These are phyloP conservation scores for Knipowitschia caucasica DNA, from an alignment of 2,797 vertebrate species.

Conservation along the genomic window DNA sequence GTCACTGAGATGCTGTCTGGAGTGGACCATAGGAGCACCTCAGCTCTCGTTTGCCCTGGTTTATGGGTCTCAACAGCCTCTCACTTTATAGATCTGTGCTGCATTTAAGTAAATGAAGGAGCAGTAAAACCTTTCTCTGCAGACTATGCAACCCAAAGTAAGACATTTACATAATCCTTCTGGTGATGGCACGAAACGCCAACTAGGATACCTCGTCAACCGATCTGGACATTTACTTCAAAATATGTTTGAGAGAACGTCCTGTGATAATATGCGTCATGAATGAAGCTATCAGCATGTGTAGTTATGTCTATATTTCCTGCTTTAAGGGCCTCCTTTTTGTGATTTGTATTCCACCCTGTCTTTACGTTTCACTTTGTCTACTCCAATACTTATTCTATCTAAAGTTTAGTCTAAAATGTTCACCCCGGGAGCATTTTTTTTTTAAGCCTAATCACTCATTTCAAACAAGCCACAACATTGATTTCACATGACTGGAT, in stretches of 20 bases:
- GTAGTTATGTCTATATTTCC: background rate
- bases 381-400: slow-evolving; percentile 13
- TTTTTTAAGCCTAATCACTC: slow-evolving; percentile 10
- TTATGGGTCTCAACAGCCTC: slow-evolving; percentile 31
- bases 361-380: background rate
- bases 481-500: background rate
- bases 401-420: slow-evolving; percentile 1
- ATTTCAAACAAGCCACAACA: slow-evolving; percentile 6
- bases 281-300: slow-evolving; percentile 1
- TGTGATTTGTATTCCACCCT: slow-evolving; percentile 13
- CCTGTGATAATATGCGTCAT: background rate
- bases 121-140: slow-evolving; percentile 23
- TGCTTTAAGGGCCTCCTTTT: background rate
- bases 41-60: slow-evolving; percentile 14
- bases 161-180: background rate
- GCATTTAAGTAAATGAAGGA: slow-evolving; percentile 29
- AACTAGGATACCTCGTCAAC: background rate
- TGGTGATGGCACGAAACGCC: background rate
- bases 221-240: background rate
- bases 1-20: slow-evolving; percentile 22
- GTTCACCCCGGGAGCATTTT: slow-evolving; percentile 1
- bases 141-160: background rate
- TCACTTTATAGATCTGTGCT: slow-evolving; percentile 24
- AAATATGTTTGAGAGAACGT: background rate
- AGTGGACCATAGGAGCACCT: slow-evolving; percentile 21